A percentile compares a stretch with the other conserved stretches of the same genome.
Conservation (phyloP, 2,113 vertebrate species). For the Climacteris rufus region DNA sequence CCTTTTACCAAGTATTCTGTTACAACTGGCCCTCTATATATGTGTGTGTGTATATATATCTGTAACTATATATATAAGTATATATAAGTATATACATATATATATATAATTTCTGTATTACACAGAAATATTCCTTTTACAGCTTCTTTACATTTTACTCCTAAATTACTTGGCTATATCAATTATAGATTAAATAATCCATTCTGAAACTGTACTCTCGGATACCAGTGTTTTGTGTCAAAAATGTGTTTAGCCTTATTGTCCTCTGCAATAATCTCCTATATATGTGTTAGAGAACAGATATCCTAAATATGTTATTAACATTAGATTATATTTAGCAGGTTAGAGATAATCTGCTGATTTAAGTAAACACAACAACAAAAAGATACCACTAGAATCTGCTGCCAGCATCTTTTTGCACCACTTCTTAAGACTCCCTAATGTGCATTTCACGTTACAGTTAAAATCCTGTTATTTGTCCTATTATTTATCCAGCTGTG, state of each 20-base stretch:
- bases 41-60: rapidly evolving
- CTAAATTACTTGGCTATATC: background rate
- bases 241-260: background rate
- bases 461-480: slow-evolving; percentile 19
- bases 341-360: slow-evolving; percentile 52
- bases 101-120: background rate
- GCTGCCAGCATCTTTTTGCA: slow-evolving; percentile 41
- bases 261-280: background rate
- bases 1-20: background rate
- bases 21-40: background rate
- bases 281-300: background rate
- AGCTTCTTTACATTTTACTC: background rate
- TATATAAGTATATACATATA: background rate
- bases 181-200: background rate
- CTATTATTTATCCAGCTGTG: background rate
- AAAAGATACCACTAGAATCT: slow-evolving; percentile 12
- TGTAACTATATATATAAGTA: background rate
- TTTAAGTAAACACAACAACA: background rate
- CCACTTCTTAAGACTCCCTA: background rate
- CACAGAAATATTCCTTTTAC: background rate
- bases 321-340: slow-evolving; percentile 45
- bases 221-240: background rate
- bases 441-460: slow-evolving; percentile 41
- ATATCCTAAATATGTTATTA: slow-evolving; percentile 40
- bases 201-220: background rate